A percentile compares a stretch with the other conserved stretches of the same genome.
These are phyloP conservation scores for Diabrotica undecimpunctata DNA, from an alignment of 1,140 invertebrate genomes.

Conservation along the genomic window DNA sequence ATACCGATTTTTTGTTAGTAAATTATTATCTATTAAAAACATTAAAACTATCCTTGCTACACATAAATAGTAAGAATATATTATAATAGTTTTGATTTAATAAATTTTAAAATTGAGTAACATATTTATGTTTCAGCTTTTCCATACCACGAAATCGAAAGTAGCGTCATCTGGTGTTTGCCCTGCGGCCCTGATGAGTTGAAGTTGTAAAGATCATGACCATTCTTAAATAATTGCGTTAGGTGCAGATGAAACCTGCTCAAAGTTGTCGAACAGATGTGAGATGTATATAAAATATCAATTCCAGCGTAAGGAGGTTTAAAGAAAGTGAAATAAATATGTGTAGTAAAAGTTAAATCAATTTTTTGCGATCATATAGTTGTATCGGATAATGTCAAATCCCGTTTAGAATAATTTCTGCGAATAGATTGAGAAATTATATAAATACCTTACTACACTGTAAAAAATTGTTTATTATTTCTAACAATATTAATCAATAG, in stretches of 20 bases:
- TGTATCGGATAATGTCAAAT: too few species aligned
- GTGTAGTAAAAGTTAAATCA: neutral
- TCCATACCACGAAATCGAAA: neutral
- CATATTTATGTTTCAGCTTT: neutral
- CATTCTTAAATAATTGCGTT: neutral
- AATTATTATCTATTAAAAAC: too few species aligned
- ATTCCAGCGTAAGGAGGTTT: neutral
- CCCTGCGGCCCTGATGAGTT: neutral
- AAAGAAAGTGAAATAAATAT: neutral
- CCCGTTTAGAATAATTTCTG: too few species aligned
- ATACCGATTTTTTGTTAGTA: too few species aligned
- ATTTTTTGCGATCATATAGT: neutral
- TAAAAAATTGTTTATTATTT: too few species aligned
- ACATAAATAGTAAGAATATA: too few species aligned
- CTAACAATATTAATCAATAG: too few species aligned
- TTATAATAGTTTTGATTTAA: too few species aligned
- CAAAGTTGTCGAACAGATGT: neutral
- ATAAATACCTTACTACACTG: too few species aligned
- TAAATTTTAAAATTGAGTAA: too few species aligned
- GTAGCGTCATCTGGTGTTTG: neutral
- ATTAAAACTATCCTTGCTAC: too few species aligned
- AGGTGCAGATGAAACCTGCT: neutral
- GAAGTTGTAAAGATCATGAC: neutral
- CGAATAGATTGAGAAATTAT: too few species aligned
- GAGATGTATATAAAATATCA: neutral